phyloP scores from a whole-genome alignment of 2,797 vertebrate species.

The Odontamblyopus lacepedii region DNA sequence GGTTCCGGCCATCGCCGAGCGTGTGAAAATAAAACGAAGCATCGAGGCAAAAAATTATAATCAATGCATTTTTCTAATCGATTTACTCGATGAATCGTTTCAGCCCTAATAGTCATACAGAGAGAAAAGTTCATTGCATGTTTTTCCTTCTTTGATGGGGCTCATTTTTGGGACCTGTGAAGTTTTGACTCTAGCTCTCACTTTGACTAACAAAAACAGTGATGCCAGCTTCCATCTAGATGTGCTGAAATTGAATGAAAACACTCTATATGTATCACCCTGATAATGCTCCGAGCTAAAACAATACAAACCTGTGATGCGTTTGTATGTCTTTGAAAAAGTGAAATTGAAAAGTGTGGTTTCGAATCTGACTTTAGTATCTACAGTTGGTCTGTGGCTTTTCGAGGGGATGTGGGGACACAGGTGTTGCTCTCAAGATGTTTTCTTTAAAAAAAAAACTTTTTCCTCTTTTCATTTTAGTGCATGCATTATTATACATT shows the following conservation, averaged over 20 bases:
- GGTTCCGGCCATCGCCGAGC: too few relatives aligned
- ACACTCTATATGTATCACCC: background rate
- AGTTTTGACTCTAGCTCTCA: background rate
- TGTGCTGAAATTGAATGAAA: slow-evolving; percentile 7
- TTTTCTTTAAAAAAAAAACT: slow-evolving; percentile 22
- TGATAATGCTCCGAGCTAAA: slow-evolving; percentile 10
- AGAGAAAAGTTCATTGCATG: background rate
- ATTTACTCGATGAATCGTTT: too few relatives aligned
- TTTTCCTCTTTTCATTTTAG: slow-evolving; percentile 6
- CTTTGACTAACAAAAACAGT: background rate
- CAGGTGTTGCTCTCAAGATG: slow-evolving; percentile 41
- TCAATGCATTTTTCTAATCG: too few relatives aligned
- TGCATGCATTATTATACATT: background rate
- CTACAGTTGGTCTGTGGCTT: slow-evolving; percentile 44
- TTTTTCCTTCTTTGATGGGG: slow-evolving; percentile 17
- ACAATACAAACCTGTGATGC: slow-evolving; percentile 6
- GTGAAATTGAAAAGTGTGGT: slow-evolving; percentile 29
- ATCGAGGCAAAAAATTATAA: too few relatives aligned
- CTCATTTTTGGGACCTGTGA: slow-evolving; percentile 9
- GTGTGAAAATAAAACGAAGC: too few relatives aligned
- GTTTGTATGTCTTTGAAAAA: slow-evolving; percentile 7
- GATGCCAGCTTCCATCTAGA: slow-evolving; percentile 3
- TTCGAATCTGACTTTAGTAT: slow-evolving; percentile 42
- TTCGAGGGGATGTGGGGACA: slow-evolving; percentile 46
- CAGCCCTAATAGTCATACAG: background rate